Evolutionary conservation across 1,140 invertebrate genomes (phyloP), one percentile per base, ranked within the genome.

Genomic region (Drosophila sp.): DNA sequence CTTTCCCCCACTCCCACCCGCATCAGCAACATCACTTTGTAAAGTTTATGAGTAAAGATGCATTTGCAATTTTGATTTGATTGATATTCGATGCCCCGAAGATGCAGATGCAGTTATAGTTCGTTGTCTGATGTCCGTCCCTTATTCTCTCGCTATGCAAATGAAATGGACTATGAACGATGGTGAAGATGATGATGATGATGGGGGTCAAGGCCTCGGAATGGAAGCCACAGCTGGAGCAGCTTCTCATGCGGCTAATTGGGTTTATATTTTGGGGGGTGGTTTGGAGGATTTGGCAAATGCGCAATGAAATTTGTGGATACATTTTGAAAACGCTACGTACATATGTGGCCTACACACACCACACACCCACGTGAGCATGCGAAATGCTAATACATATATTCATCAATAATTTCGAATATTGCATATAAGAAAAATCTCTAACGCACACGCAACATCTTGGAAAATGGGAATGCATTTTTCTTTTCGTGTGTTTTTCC

Each of bases 51-150:
- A 62, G 17, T 47, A 47, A 25, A 27, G 6, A 27, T 50, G 25
- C 44, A 27, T 50, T 5, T 66, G 64, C 29, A 60, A 60, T 65
- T 58, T 44, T 83, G 80, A 76, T 89, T 83, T 86, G 79, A 87
- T 83, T 87, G 79, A 57, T 76, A 67, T 72, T 6, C 64, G 54
- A 76, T 75, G 60, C 35, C 62, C 17, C 17, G 17, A 17, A 17
- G 40, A 40, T 38, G 35, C 35, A 8, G 35, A 29, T 8, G 4
- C 33, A 27, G 23, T 27, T 50, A 50, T 50, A 10, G 23, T 47
- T 6, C 6, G 4, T 47, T 17, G 17, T 25, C 23, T 17, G 17
- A 47, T 6, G 33, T 10, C 33, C 33, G 11, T 11, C 2, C 44
- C 3, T 25, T 17, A 17, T 17, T 17, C 25, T 7, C 44, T 11